phyloP scores from a whole-genome alignment of 1,140 invertebrate species.

The Orchesella cincta region DNA sequence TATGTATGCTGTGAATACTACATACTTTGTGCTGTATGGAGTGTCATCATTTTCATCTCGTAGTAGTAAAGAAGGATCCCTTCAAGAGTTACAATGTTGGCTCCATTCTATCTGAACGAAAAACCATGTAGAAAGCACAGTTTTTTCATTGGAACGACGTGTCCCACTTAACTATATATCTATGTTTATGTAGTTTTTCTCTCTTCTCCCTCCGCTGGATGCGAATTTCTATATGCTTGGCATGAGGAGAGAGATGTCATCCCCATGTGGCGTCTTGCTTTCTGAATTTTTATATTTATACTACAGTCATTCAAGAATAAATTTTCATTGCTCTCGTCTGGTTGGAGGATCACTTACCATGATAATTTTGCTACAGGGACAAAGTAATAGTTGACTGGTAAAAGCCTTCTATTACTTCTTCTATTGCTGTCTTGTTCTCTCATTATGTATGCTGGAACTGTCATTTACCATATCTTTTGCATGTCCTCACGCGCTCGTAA shows the following conservation, averaged over 20 bases:
- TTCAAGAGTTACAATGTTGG: too few relatives aligned
- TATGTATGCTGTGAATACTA: too few relatives aligned
- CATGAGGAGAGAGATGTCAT: constrained; percentile 14
- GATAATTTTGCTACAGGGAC: constrained; percentile 17
- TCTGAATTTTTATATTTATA: constrained; percentile 6
- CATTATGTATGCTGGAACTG: constrained; percentile 19
- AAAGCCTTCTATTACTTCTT: neutral
- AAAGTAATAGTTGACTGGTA: neutral
- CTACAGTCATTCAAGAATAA: constrained; percentile 1
- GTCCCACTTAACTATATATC: too few relatives aligned
- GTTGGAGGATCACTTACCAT: constrained; percentile 21
- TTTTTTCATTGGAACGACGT: neutral
- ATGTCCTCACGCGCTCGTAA: constrained; percentile 9
- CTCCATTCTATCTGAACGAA: too few relatives aligned
- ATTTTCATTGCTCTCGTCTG: constrained; percentile 8
- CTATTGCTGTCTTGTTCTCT: neutral
- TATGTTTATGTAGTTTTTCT: neutral
- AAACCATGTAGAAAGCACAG: neutral
- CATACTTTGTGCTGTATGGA: too few relatives aligned
- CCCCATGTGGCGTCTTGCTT: constrained; percentile 13
- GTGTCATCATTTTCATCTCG: neutral
- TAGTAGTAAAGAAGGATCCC: too few relatives aligned
- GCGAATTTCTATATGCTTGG: neutral
- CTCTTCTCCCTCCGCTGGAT: neutral
- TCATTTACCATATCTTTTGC: constrained; percentile 18